These are phyloP conservation scores for Lamprologus callipterus DNA, from an alignment of 2,113 vertebrate species.

Conservation along the genomic window DNA sequence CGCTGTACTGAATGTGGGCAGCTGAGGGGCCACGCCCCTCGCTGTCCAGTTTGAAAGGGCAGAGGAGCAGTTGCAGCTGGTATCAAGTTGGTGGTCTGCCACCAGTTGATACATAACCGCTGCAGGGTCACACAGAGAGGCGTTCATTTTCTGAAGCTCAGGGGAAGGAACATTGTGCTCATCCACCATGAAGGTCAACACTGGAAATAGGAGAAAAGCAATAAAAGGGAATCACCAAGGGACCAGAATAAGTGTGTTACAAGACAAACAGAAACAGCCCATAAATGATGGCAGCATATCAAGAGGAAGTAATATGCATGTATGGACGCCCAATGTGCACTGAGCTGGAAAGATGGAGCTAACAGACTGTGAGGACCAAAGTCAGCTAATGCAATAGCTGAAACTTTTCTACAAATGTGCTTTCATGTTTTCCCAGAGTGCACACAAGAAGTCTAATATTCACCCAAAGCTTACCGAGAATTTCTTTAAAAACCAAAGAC, in stretches of 20 bases:
- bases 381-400: background rate
- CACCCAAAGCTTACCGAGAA: background rate
- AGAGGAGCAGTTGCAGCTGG: slow-evolving; percentile 27
- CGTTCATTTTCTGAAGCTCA: slow-evolving; percentile 37
- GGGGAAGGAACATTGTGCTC: slow-evolving; percentile 3
- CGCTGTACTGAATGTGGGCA: slow-evolving; percentile 59
- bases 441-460: background rate
- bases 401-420: background rate
- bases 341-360: background rate
- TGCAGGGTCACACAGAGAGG: background rate
- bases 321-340: background rate
- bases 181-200: background rate
- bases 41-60: slow-evolving; percentile 4
- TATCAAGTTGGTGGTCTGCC: background rate
- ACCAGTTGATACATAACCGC: slow-evolving; percentile 11
- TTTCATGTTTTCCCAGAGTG: background rate
- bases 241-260: background rate
- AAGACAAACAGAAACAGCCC: background rate
- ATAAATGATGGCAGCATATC: background rate
- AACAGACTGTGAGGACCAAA: background rate
- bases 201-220: background rate
- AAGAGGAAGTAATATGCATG: slow-evolving; percentile 1
- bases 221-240: background rate
- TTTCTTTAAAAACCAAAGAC: background rate
- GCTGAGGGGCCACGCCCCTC: background rate